Conservation (phyloP, 1,140 invertebrate species). For the Zelostemma sp. region DNA sequence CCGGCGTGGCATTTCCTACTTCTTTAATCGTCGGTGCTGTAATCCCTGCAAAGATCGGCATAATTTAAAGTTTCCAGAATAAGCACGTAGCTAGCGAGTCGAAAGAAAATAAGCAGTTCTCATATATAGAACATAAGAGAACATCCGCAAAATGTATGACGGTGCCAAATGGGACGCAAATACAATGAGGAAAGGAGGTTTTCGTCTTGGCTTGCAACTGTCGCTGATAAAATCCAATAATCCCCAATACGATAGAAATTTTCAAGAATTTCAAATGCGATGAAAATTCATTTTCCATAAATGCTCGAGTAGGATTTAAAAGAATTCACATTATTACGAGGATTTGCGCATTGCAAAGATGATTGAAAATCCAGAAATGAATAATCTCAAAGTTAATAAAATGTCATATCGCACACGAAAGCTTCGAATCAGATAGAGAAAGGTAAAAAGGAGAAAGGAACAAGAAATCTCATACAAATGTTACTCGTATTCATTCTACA, state of each 20-base stretch:
- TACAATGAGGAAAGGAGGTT: slow-evolving; percentile 48
- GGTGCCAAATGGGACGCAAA: slow-evolving; percentile 60
- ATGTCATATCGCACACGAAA: neutral
- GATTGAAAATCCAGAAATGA: too few species aligned
- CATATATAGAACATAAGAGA: slow-evolving; percentile 30
- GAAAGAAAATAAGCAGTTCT: slow-evolving; percentile 45
- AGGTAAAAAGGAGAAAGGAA: neutral
- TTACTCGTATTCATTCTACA: slow-evolving; percentile 47
- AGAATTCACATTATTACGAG: too few species aligned
- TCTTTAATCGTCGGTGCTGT: slow-evolving; percentile 1
- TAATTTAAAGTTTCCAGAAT: slow-evolving; percentile 11
- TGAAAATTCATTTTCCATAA: neutral
- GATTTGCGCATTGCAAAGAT: too few species aligned
- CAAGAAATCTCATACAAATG: slow-evolving; percentile 18
- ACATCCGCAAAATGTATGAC: slow-evolving; percentile 52
- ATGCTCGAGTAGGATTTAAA: too few species aligned
- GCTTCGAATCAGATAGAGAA: neutral
- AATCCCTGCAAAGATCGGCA: slow-evolving; percentile 9
- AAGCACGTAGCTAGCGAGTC: slow-evolving; percentile 2
- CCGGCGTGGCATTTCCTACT: neutral
- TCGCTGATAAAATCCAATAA: slow-evolving; percentile 60
- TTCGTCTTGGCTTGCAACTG: slow-evolving; percentile 49
- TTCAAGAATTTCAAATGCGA: neutral
- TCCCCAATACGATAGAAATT: slow-evolving; percentile 50
- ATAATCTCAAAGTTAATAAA: too few species aligned